A percentile compares a stretch with the other conserved stretches of the same genome.
These are phyloP conservation scores for Ctenodactylus gundi DNA, from an alignment of 2,113 vertebrate genomes.

Conservation along the genomic window DNA sequence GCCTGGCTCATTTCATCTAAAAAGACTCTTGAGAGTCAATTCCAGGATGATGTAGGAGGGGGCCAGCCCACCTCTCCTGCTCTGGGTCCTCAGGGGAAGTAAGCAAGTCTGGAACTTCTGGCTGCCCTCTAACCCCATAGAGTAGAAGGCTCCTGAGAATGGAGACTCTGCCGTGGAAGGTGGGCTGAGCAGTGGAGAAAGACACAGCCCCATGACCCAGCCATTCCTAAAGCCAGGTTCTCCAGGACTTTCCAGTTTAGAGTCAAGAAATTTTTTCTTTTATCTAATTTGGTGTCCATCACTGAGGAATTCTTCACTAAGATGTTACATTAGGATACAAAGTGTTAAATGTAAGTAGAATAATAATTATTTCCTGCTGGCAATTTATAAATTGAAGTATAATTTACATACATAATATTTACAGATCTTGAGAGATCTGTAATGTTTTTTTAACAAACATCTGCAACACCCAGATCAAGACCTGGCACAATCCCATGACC, in stretches of 20 bases:
- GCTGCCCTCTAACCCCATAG: accelerated
- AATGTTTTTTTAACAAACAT: background rate
- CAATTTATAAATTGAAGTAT: background rate
- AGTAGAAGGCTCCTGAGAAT: background rate
- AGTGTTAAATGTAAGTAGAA: background rate
- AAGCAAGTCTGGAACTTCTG: background rate
- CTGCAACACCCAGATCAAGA: background rate
- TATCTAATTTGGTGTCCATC: background rate
- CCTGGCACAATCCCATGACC: background rate
- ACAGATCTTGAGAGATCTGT: background rate
- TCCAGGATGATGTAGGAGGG: background rate
- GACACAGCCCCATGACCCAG: background rate
- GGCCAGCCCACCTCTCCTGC: background rate
- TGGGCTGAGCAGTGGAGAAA: background rate
- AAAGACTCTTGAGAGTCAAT: background rate
- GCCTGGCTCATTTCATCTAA: background rate
- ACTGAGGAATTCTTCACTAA: background rate
- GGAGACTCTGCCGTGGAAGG: background rate
- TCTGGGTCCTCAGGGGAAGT: background rate
- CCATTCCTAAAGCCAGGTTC: background rate
- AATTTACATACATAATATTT: background rate
- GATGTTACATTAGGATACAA: background rate
- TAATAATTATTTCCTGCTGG: background rate
- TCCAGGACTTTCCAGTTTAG: background rate
- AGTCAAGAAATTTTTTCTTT: background rate